Evolutionary conservation across 53 echinoderm and acorn worm species (phyloP).

Genomic region (Henricia sp.): DNA sequence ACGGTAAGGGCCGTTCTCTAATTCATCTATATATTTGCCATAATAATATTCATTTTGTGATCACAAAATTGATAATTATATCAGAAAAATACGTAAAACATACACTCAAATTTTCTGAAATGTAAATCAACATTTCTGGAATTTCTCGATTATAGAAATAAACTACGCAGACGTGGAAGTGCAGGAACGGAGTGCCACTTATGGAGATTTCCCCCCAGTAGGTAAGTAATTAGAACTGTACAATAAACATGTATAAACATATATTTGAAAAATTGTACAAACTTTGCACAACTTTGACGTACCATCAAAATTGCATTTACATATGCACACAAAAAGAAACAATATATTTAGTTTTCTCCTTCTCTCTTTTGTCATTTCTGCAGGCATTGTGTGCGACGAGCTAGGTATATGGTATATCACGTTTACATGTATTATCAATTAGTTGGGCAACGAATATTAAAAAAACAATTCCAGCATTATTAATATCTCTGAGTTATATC

Average conservation of each 20-base stretch:
- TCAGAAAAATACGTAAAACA: neutral
- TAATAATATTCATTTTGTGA: neutral
- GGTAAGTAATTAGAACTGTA: neutral
- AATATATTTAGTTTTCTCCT: neutral
- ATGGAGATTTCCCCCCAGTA: neutral
- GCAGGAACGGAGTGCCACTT: neutral
- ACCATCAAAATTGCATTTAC: neutral
- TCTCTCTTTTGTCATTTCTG: neutral
- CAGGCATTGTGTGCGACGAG: conserved; percentile 25
- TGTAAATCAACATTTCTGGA: neutral
- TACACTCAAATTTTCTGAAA: neutral
- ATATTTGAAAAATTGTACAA: neutral
- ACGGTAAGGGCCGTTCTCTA: neutral
- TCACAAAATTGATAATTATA: neutral
- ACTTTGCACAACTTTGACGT: neutral
- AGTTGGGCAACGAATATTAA: neutral
- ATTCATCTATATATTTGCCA: neutral
- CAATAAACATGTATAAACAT: neutral
- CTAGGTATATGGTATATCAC: conserved; percentile 39
- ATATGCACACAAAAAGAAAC: neutral
- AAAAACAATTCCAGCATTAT: neutral
- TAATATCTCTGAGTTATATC: no score
- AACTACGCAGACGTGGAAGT: no score
- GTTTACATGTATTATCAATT: neutral
- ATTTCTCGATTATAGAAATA: neutral